Percentiles rank a stretch among this genome's conserved stretches.
Evolutionary conservation across 2,888 invertebrate species (phyloP).

Genomic region (Melinopterus prodromus): DNA sequence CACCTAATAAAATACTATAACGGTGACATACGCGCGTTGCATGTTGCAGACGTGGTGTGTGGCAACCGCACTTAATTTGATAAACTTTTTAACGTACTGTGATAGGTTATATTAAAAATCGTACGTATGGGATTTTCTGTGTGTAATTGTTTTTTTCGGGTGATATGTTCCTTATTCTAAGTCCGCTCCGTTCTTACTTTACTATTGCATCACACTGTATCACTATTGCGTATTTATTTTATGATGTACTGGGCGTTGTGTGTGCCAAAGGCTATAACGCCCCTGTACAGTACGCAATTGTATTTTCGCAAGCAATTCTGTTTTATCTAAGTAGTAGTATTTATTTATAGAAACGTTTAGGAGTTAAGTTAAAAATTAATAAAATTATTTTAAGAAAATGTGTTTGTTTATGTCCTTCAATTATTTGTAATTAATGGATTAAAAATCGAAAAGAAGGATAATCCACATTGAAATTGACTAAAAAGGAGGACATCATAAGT

Average conservation of each 20-base stretch:
- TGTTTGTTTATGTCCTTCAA: background rate
- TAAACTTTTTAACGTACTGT: background rate
- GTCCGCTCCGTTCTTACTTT: background rate
- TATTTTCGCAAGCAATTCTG: background rate
- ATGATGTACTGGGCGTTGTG: slow-evolving; percentile 38
- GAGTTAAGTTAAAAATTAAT: slow-evolving; percentile 7
- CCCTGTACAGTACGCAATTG: slow-evolving; percentile 59
- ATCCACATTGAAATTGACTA: too few species aligned
- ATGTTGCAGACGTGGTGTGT: too few species aligned
- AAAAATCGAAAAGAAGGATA: too few species aligned
- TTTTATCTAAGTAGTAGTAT: slow-evolving; percentile 11
- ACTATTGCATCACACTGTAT: slow-evolving; percentile 8
- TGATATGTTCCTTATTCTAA: slow-evolving; percentile 20
- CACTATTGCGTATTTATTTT: slow-evolving; percentile 33
- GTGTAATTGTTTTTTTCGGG: slow-evolving; percentile 10
- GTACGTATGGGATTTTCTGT: slow-evolving; percentile 7
- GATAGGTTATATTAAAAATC: background rate
- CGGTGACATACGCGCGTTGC: background rate
- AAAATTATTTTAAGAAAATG: slow-evolving; percentile 1
- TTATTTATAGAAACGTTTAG: slow-evolving; percentile 5
- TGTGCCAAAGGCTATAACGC: slow-evolving; percentile 45
- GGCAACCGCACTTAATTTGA: background rate
- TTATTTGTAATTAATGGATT: too few species aligned
- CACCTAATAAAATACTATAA: background rate
- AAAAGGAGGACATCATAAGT: too few species aligned